Evolutionary conservation across 1,140 invertebrate genomes (phyloP), one percentile per base, ranked within the genome.

Genomic region (Phocides pigmalion): DNA sequence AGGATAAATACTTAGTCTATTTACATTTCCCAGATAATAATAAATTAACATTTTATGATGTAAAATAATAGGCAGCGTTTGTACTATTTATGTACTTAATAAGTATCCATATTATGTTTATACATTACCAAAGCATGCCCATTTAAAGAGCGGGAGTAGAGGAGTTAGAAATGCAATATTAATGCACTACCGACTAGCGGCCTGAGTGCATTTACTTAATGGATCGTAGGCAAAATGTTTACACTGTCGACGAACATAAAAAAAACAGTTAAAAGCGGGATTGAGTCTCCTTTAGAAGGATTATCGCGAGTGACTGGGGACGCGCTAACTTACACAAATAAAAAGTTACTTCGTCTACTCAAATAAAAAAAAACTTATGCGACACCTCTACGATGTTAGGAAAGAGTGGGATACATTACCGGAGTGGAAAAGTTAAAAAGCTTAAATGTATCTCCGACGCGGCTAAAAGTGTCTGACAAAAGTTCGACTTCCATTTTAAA

Each of bases 361-460:
- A 72, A 76, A 74, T 72, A 75, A 80, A 80, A 80, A 80, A 87
- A 89, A 84, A 82, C 78, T 84, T 81, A 84, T 74, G 72, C 76
- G 79, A 81, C 82, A 88, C 83, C 81, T 87, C 67, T 70, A 79
- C 79, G 76, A 85, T 74, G 77, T 78, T 70, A 82, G 70, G 76
- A 84, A 81, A 83, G 79, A 82, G 80, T 81, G 77, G 86, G 83
- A 89, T 91, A 91, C 86, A 91, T 91, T 91, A 91, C 86, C 77
- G 82, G 86, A 90, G 86, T 89, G 86, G 89, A 90, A 91, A 91
- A 91, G 89, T 91, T 91, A 90, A 91, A 91, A 91, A 91, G 89
- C 89, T 90, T 91, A 91, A 91, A 91, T 91, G 89, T 91, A 91
- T 91, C 87, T 85, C 84, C 77, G 83, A 79, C 82, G 79, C 81